phyloP scores from a whole-genome alignment of 2,797 vertebrate genomes.

The Rhinoraja longicauda region DNA sequence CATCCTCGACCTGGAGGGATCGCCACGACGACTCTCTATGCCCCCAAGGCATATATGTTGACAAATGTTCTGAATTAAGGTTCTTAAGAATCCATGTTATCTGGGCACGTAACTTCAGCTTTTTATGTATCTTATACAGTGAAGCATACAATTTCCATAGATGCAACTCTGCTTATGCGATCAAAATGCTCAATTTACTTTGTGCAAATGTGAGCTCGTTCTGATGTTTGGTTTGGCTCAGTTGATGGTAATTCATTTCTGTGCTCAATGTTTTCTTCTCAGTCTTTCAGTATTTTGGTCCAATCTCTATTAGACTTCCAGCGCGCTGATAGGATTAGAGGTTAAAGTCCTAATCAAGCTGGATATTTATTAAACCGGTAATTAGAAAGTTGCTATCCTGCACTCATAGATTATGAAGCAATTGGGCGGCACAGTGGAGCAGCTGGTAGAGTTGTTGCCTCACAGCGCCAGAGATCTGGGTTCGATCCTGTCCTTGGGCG shows the following conservation, averaged over 20 bases:
- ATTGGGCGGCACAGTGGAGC: no score
- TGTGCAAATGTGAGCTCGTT: neutral
- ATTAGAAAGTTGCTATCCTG: neutral
- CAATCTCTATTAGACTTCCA: neutral
- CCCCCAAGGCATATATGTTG: neutral
- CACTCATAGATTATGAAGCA: neutral
- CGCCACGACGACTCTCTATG: no score
- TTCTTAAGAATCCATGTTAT: neutral
- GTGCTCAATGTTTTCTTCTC: no score
- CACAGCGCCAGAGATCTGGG: no score
- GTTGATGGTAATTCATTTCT: neutral
- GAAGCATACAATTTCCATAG: neutral
- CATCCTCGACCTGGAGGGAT: no score
- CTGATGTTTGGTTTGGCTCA: neutral
- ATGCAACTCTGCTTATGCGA: neutral
- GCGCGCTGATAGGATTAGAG: neutral
- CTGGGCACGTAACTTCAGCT: neutral
- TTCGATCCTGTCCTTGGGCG: no score
- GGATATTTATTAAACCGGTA: neutral
- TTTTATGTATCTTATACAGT: neutral
- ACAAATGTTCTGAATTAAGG: neutral
- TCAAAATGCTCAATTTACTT: neutral
- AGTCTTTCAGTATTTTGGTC: neutral
- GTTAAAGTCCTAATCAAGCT: neutral
- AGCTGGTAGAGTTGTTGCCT: no score